These are phyloP conservation scores for Allygus modestus DNA, from an alignment of 2,888 invertebrate genomes.

Conservation along the genomic window DNA sequence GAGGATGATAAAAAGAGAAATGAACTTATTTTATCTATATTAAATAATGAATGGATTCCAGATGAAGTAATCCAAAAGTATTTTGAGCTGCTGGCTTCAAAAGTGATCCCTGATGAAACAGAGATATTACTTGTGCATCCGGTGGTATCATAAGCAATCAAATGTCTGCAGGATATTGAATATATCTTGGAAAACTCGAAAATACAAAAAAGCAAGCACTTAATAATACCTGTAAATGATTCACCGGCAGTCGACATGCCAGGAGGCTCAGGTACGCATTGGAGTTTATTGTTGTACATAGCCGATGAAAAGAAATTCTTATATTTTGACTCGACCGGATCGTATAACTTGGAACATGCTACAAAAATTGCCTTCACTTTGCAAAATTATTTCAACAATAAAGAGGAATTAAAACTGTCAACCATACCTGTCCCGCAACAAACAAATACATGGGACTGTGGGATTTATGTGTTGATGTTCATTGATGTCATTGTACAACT, in stretches of 20 bases:
- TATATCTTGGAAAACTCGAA: neutral
- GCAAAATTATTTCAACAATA: neutral
- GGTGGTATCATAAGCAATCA: neutral
- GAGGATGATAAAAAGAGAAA: neutral
- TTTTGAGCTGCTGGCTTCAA: neutral
- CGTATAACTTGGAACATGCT: neutral
- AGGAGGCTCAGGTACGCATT: slow-evolving; percentile 32
- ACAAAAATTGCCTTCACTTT: neutral
- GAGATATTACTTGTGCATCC: neutral
- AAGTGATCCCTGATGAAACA: neutral
- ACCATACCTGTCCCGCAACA: neutral
- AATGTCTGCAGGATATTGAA: slow-evolving; percentile 14
- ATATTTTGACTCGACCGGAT: neutral
- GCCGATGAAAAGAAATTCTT: neutral
- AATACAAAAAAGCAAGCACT: neutral
- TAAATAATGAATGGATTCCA: slow-evolving; percentile 8
- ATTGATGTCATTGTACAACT: neutral
- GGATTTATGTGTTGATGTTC: neutral
- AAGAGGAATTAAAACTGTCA: neutral
- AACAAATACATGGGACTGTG: neutral
- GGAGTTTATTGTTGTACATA: neutral
- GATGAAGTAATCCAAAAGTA: slow-evolving; percentile 9
- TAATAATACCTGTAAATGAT: slow-evolving; percentile 32
- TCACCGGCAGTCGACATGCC: neutral
- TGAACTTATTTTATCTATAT: neutral